phyloP scores from a whole-genome alignment of 2,888 invertebrate genomes.

The Tenthredo distinguenda region DNA sequence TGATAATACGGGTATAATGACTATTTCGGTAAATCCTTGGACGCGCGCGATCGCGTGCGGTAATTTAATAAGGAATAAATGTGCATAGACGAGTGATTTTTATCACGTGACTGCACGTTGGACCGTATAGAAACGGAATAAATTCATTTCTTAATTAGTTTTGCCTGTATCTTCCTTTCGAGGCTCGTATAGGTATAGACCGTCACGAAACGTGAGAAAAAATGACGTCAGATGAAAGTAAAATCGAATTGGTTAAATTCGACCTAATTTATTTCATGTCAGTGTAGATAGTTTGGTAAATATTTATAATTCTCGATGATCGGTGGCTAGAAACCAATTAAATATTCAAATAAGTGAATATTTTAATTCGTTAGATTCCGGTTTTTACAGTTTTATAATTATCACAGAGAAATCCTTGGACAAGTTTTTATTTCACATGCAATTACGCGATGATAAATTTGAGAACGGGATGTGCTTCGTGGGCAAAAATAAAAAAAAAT shows the following conservation, averaged over 20 bases:
- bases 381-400: background rate
- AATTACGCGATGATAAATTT: background rate
- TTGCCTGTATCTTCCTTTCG: background rate
- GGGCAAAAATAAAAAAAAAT: too few relatives aligned
- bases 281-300: background rate
- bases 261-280: background rate
- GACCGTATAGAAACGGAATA: background rate
- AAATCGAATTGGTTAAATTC: background rate
- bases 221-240: conserved; percentile 34
- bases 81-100: background rate
- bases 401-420: background rate
- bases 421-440: background rate
- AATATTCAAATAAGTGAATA: background rate
- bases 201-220: background rate
- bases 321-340: background rate
- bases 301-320: background rate
- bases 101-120: background rate
- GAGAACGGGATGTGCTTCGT: background rate
- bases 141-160: background rate
- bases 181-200: background rate
- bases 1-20: background rate
- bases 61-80: background rate
- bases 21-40: background rate
- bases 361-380: background rate
- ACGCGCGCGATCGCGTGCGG: background rate